Percentiles rank a stretch among this genome's conserved stretches.
Evolutionary conservation across 2,113 vertebrate species (phyloP).

Genomic region (Hemichromis elongatus): DNA sequence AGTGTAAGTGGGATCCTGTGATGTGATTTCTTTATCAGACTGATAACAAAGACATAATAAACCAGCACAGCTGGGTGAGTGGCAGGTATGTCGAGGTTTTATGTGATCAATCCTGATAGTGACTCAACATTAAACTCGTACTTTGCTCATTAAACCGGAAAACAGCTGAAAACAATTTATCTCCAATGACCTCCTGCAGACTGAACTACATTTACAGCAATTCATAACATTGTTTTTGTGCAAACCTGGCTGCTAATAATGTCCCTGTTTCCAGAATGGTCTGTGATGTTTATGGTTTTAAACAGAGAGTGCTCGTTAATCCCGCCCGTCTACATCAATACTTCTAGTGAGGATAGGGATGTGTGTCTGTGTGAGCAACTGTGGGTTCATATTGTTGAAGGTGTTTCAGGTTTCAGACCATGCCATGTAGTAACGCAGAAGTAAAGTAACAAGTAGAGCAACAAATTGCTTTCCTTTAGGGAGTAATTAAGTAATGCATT

Average conservation of each 20-base stretch:
- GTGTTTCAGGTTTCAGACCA: neutral
- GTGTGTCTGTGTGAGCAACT: accelerated
- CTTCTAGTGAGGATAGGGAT: neutral
- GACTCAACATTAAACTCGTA: neutral
- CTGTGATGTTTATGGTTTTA: neutral
- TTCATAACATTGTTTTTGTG: neutral
- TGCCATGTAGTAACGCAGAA: neutral
- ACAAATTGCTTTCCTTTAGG: too few relatives aligned
- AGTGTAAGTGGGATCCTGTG: neutral
- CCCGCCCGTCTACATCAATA: neutral
- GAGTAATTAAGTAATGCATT: neutral
- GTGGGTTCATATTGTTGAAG: neutral
- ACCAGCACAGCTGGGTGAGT: neutral
- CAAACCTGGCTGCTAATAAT: neutral
- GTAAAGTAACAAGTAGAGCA: neutral
- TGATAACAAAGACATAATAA: neutral
- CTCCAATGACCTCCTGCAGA: neutral
- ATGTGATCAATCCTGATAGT: neutral
- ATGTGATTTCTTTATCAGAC: slow-evolving; percentile 11
- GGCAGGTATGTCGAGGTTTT: neutral
- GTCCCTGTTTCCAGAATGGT: neutral
- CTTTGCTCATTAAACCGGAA: neutral
- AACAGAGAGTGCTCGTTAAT: neutral
- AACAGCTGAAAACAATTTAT: neutral
- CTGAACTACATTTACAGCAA: neutral